phyloP scores from a whole-genome alignment of 2,113 vertebrate genomes.

The Danionella cerebrum region DNA sequence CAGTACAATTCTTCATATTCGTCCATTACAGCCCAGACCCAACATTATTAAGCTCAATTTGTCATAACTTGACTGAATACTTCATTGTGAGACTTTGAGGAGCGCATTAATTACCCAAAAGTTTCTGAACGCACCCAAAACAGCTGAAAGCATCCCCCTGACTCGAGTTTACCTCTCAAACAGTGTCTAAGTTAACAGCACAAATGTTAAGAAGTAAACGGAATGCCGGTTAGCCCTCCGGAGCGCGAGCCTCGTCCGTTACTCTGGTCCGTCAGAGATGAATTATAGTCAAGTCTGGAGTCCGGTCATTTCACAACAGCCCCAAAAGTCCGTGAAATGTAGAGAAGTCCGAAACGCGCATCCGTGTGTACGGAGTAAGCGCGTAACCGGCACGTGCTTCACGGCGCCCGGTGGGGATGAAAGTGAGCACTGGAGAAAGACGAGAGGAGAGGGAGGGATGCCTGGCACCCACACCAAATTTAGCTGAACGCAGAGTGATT shows the following conservation, averaged over 20 bases:
- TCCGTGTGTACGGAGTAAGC: background rate
- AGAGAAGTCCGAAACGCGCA: background rate
- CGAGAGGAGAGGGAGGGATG: conserved; percentile 14
- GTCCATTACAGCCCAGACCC: background rate
- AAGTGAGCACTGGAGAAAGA: background rate
- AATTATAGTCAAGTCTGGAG: conserved; percentile 21
- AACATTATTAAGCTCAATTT: background rate
- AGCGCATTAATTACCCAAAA: conserved; percentile 3
- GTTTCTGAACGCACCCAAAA: conserved; percentile 5
- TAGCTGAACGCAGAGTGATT: background rate
- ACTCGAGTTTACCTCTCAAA: background rate
- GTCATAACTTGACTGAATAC: conserved; percentile 8
- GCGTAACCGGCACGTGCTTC: background rate
- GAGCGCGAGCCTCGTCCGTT: conserved; percentile 40
- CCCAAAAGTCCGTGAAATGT: conserved; percentile 3
- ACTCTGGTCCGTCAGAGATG: conserved; percentile 13
- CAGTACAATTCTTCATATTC: no score
- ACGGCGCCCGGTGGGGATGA: background rate
- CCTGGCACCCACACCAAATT: background rate
- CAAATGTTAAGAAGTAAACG: conserved; percentile 33
- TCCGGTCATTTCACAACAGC: conserved; percentile 11
- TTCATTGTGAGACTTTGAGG: conserved; percentile 1
- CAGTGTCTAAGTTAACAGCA: background rate
- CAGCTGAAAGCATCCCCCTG: background rate
- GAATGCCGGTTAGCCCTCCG: conserved; percentile 37